phyloP scores from a whole-genome alignment of 2,113 vertebrate genomes.

The Gallinago undulata region DNA sequence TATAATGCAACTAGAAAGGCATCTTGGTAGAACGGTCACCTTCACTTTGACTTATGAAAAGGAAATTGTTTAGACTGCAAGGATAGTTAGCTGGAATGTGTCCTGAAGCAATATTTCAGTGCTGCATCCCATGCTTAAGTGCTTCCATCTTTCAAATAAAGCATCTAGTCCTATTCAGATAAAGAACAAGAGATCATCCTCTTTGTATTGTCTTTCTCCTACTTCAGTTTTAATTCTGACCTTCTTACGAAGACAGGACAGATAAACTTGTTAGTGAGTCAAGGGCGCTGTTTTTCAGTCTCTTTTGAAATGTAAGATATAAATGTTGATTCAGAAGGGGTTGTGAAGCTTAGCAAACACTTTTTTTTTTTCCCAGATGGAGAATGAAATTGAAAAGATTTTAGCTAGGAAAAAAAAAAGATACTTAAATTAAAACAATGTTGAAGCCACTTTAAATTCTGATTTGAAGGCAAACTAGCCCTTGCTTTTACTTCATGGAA shows the following conservation, averaged over 20 bases:
- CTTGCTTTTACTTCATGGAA: not conserved
- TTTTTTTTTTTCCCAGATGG: not conserved
- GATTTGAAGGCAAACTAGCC: not conserved
- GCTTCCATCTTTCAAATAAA: not conserved
- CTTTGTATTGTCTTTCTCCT: not conserved
- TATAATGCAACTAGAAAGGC: not conserved
- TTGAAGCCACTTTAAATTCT: not conserved
- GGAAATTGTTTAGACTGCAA: not conserved
- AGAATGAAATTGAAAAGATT: not conserved
- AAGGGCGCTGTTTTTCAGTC: not conserved
- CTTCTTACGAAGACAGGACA: not conserved
- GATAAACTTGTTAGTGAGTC: not conserved
- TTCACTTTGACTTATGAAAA: not conserved
- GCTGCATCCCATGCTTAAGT: not conserved
- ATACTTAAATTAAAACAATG: not conserved
- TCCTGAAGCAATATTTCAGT: not conserved
- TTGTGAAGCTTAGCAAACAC: not conserved
- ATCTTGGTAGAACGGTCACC: not conserved
- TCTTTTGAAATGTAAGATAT: not conserved
- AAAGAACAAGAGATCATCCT: not conserved
- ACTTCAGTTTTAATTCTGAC: not conserved
- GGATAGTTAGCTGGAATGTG: not conserved
- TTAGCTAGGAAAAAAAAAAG: not conserved
- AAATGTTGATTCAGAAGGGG: not conserved
- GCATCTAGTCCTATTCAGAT: not conserved